phyloP scores from a whole-genome alignment of 1,140 invertebrate genomes.

The Procambarus virginalis region DNA sequence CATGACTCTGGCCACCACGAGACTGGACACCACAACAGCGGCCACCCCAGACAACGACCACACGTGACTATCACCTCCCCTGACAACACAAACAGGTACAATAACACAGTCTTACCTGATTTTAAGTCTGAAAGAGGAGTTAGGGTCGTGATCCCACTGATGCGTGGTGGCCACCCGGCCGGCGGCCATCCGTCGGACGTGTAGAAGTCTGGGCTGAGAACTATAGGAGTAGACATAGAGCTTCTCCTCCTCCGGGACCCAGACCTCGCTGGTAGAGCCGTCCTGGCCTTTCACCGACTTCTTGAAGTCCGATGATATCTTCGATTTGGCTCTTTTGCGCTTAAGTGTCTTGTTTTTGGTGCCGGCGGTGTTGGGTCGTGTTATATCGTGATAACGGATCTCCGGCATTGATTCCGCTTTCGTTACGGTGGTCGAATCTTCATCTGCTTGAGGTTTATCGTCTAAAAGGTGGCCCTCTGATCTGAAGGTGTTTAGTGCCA shows the following conservation, averaged over 20 bases:
- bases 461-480: constrained; percentile 13
- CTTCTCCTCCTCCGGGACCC: constrained; percentile 65
- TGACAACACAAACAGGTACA: no score
- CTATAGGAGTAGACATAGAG: constrained; percentile 66
- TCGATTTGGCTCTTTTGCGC: neutral
- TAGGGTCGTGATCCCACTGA: constrained; percentile 57
- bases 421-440: neutral
- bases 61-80: no score
- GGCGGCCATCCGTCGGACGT: constrained; percentile 48
- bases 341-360: neutral
- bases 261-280: constrained; percentile 45
- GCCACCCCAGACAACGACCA: neutral
- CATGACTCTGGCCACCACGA: neutral
- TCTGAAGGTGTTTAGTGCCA: constrained; percentile 29
- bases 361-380: constrained; percentile 42
- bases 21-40: neutral
- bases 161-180: constrained; percentile 49
- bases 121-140: constrained; percentile 61
- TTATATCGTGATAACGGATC: constrained; percentile 2
- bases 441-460: constrained; percentile 7
- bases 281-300: neutral
- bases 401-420: constrained; percentile 45
- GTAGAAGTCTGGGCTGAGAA: constrained; percentile 62
- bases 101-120: constrained; percentile 25
- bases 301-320: neutral